Evolutionary conservation across 2,797 vertebrate species (phyloP), one percentile per base, ranked within the genome.

Genomic region (Lacerta agilis): DNA sequence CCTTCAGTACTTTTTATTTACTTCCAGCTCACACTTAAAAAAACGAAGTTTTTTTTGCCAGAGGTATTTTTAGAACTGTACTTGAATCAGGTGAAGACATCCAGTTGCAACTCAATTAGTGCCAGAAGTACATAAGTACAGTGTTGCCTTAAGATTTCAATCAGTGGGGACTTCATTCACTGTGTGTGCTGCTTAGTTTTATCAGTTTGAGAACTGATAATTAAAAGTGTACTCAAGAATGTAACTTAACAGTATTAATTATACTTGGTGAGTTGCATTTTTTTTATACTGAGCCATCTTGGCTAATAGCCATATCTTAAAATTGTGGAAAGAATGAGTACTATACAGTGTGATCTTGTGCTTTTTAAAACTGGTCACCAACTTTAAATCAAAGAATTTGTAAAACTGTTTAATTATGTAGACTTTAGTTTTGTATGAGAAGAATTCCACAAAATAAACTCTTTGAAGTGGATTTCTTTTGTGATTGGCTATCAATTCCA

Each of bases 1-100:
- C 4, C 75, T 58, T 93, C 36, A 92, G 72, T 91, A 82, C 9
- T 36, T 90, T 87, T 93, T 82, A 33, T 95, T 86, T 29, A 33
- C 95, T 86, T 29, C 79, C 93, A 93, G 86, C 88, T 89, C 89
- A 82, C 86, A 79, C 75, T 92, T 94, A 85, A 89, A 88, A 87
- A 93, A 94, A 80, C 33, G 89, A 90, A 87, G 95, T 90, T 78
- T 78, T 82, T 93, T 85, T 96, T 95, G 91, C 90, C 92, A 94
- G 93, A 94, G 87, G 85, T 91, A 89, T 84, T 95, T 96, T 95
- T 95, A 95, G 96, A 95, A 95, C 89, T 91, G 90, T 91, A 96
- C 93, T 95, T 96, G 71, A 97, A 97, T 97, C 96, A 97, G 89
- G 96, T 96, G 91, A 96, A 92, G 88, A 91, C 55, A 72, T 93